Evolutionary conservation across 2,113 vertebrate genomes (phyloP).

Genomic region (Martes martes): DNA sequence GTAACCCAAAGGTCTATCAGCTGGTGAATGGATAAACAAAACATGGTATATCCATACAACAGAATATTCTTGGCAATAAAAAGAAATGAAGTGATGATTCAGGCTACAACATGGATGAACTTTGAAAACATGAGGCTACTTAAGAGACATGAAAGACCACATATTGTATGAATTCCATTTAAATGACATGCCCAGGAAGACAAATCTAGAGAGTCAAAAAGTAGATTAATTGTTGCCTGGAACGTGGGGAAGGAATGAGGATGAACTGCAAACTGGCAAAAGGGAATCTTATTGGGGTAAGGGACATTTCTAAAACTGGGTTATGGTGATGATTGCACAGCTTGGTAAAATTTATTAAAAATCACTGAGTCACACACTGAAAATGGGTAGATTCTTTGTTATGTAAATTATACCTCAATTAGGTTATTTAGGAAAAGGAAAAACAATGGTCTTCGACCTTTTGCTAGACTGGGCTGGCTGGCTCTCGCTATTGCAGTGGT

Average conservation of each 20-base stretch:
- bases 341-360: not conserved
- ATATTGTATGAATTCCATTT: not conserved
- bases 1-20: not conserved
- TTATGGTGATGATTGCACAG: not conserved
- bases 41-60: not conserved
- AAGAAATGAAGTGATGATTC: constrained; percentile 27
- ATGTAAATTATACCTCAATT: not conserved
- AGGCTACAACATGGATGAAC: not conserved
- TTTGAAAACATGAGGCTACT: not conserved
- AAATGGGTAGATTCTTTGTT: not conserved
- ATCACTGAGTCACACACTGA: not conserved
- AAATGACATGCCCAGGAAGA: not conserved
- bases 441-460: not conserved
- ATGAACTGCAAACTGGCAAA: not conserved
- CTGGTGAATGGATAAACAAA: not conserved
- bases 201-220: not conserved
- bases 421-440: not conserved
- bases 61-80: not conserved
- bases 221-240: not conserved
- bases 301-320: not conserved
- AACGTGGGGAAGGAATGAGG: not conserved
- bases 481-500: accelerated
- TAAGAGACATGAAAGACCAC: not conserved
- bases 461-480: not conserved
- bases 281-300: not conserved